Conservation (phyloP, 2,113 vertebrate species). For the Thermophis baileyi region DNA sequence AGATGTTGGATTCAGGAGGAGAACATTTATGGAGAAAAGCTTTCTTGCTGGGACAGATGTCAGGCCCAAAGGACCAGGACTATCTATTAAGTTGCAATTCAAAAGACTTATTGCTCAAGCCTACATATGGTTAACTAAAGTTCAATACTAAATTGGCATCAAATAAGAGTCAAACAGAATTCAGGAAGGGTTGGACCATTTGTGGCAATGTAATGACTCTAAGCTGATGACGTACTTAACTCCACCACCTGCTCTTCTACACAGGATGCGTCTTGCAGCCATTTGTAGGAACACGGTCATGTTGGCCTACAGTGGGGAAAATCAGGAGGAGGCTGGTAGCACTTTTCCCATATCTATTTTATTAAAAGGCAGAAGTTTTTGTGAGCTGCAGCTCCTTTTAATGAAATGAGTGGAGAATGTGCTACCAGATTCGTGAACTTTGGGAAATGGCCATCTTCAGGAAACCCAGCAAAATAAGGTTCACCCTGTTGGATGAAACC, state of each 20-base stretch:
- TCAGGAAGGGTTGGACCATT: too few relatives aligned
- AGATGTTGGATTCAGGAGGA: too few relatives aligned
- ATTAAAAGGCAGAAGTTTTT: not conserved
- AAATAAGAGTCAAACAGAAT: too few relatives aligned
- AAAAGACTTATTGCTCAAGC: too few relatives aligned
- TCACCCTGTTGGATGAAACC: not conserved
- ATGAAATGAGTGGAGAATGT: not conserved
- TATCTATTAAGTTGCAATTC: too few relatives aligned
- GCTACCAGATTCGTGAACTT: not conserved
- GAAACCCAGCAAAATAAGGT: not conserved
- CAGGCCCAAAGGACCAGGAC: too few relatives aligned
- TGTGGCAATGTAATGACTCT: too few relatives aligned
- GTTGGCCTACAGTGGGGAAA: not conserved
- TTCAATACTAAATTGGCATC: too few relatives aligned
- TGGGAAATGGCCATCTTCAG: not conserved
- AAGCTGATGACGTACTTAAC: too few relatives aligned
- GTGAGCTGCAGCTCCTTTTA: not conserved
- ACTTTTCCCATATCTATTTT: not conserved
- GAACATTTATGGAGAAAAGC: not conserved
- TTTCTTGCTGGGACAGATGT: not conserved
- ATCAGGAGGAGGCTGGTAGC: not conserved
- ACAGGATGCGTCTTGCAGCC: not conserved
- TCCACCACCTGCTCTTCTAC: too few relatives aligned
- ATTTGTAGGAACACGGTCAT: not conserved
- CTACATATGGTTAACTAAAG: too few relatives aligned